Conservation (phyloP, 2,113 vertebrate species). For the Acanthisitta chloris region DNA sequence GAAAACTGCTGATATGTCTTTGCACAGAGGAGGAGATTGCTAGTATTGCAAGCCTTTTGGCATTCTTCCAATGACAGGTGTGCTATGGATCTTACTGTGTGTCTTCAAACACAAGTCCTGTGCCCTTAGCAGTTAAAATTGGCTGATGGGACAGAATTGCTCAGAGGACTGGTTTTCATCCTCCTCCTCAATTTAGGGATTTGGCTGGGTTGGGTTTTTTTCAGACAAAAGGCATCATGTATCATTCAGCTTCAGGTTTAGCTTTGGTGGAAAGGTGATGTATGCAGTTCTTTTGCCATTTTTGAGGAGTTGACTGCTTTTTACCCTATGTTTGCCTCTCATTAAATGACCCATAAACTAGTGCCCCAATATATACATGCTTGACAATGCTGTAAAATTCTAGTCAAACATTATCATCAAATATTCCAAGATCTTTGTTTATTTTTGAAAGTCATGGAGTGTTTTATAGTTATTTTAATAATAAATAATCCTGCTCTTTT, state of each 20-base stretch:
- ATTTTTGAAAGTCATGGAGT: not conserved
- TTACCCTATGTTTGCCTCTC: not conserved
- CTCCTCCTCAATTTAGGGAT: constrained; percentile 16
- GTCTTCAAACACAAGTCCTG: not conserved
- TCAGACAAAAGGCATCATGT: not conserved
- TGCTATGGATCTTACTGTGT: not conserved
- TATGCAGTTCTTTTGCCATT: not conserved
- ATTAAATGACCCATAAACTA: not conserved
- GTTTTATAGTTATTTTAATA: not conserved
- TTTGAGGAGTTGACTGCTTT: not conserved
- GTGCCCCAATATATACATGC: not conserved
- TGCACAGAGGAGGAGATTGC: not conserved
- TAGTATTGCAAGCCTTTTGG: not conserved
- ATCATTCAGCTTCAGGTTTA: not conserved
- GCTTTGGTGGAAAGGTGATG: not conserved
- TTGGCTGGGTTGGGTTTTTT: not conserved
- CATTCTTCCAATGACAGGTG: not conserved
- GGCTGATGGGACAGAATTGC: constrained; percentile 11
- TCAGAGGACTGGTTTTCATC: constrained; percentile 42
- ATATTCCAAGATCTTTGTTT: not conserved
- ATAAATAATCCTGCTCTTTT: not conserved
- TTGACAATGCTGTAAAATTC: not conserved
- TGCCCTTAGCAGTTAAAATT: not conserved
- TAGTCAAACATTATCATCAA: not conserved
- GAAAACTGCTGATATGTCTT: not conserved